Evolutionary conservation across 2,113 vertebrate species (phyloP), one percentile per base, ranked within the genome.

Genomic region (Addax nasomaculatus): DNA sequence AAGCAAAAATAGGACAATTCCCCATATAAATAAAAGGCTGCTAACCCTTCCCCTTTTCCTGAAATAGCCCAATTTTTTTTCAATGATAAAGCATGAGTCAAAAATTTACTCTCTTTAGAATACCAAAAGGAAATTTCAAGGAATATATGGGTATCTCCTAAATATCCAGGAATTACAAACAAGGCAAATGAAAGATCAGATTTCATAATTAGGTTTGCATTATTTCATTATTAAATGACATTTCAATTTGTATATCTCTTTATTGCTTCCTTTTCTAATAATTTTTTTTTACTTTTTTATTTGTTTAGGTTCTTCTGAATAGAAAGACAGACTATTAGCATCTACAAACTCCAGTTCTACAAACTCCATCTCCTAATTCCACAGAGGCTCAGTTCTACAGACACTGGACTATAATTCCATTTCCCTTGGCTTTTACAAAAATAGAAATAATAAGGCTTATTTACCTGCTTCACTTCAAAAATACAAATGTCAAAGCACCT

Each of bases 381-480:
- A 62, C 45, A 91, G 78, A 57, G 21, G 17, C 17, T 90, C 81
- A 79, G 14, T 84, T 93, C 47, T 90, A 30, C 8, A 92, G 67
- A 21, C 57, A 43, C 60, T 87, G 27, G 19, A 55, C 33, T 47
- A 19, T 33, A 83, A 80, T 89, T 90, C 13, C 9, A 58, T 78
- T 93, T 76, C 51, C 4, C 45, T 89, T 39, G 90, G 58, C 53
- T 73, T 95, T 89, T 62, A 53, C 11, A 90, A 79, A 87, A 87
- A 53, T 43, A 84, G n/a, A 95, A 60, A 80, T 57, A 55, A 62
- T 62, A 95, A 81, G 58, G 11, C 29, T 81, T 92, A 87, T 81
- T 81, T 96, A 27, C 29, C 55, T 93, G 4, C 5, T 29, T 97
- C n/a, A 62, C 10, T 89, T 95, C 45, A 55, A 87, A 96, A 97